Base-by-base conservation (phyloP, 2,888 invertebrate species). In the Amiota minor region DNA sequence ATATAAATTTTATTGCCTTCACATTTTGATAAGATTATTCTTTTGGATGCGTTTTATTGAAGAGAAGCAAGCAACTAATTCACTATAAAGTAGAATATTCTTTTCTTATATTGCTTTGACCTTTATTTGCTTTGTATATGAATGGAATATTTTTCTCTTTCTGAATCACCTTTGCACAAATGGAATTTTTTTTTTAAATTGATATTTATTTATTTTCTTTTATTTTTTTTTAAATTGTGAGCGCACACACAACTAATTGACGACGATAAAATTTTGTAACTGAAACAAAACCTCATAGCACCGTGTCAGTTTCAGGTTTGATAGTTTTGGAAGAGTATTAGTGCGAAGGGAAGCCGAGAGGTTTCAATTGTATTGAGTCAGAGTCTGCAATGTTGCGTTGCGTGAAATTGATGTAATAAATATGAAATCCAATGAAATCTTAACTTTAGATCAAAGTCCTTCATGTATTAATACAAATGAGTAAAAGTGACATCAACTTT, bases 351-450 rank as follows among this genome's bases (percentile, higher is more conserved):
- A 59, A 20, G 1, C 59, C 16, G n/a, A 14, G n/a, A 53, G 12
- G 56, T 56, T 2, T 10, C 56, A 62, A 45, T 47, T 18, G 12
- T 9, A 50, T 50, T n/a, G 67, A 53, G 53, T 23, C 12, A 12
- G 14, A 49, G 50, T n/a, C n/a, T n/a, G 50, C 61, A 20, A 20
- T 50, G 23, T 12, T 23, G 67, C 20, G 53, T 68, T 62, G 45
- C 9, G 62, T 62, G 12, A 23, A 62, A 45, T 62, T 68, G 67
- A 68, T 68, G 67, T 68, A 68, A 68, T 16, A 68, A 50, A 23
- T 14, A 53, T n/a, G 16, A 8, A 50, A 50, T 10, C 16, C 12
- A 14, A 23, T 53, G 67, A 50, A 68, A 68, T 35, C 23, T 50
- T 14, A 53, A 16, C 45, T 12, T 35, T 35, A n/a, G 62, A 9